Base-by-base conservation (phyloP, 2,113 vertebrate genomes). In the Scortum barcoo region DNA sequence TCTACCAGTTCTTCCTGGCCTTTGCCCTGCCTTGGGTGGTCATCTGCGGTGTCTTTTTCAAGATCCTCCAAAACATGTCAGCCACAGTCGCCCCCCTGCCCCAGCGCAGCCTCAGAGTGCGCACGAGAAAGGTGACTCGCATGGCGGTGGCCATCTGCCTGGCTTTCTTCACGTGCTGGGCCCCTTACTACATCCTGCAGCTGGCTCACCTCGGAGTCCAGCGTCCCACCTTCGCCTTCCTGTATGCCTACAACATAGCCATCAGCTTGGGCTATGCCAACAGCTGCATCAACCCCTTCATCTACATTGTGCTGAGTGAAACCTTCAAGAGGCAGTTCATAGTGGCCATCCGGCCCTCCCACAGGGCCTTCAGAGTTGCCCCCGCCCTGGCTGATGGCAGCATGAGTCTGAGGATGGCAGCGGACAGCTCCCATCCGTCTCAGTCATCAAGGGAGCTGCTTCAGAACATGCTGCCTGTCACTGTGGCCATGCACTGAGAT, bases 81-180 rank as follows among this genome's bases (percentile, higher is more conserved):
- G 94, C 95, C 9, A 85, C 94, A 0, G 95, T 96, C n/a, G 95
- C 94, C 1, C 95, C 95, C 0, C n/a, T 96, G 42, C 95, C 96
- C 17, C 95, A 93, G 3, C 89, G 94, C 54, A 95, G 93, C 14
- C 91, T 95, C 60, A 91, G 30, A 53, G 46, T 94, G 46, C 93
- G 95, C 0, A 96, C 93, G 0, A 93, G 92, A 71, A 96, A 93
- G 74, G 95, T 97, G 78, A 97, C 96, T 26, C 92, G 94, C 5
- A 95, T 95, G 95, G 96, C 96, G 1, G 95, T 97, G 22, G 96
- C 95, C 72, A 96, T 96, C 72, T 96, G 96, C 58, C 92, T 95
- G 0, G 94, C 94, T 0, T 96, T 97, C 85, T 96, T 96, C 16
- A 79, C 95, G 11, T 96, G 95, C 75, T 96, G 96, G 96, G 95